Evolutionary conservation across 30 jellyfish, hydroid and myxozoan genomes (phyloP), one percentile per base, ranked within the genome.

Genomic region (Cassiopea andromeda): DNA sequence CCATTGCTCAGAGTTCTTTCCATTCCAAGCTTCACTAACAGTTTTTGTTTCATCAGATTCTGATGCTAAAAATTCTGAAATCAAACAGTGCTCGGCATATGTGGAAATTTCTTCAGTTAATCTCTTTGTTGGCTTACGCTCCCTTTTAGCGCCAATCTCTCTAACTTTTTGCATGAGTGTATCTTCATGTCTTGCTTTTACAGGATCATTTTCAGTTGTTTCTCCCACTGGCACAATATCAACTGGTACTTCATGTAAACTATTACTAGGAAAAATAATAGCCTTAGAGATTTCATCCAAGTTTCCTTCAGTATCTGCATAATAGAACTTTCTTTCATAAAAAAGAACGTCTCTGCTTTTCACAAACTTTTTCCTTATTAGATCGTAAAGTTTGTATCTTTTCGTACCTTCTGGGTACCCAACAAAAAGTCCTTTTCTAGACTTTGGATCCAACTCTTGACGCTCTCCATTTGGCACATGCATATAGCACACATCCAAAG

Each of bases 401-500:
- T 81, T 90, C 47, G 89, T 82, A 69, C 85, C 90, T 48, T 85
- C 87, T 14, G 85, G 90, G 69, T 87, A 87, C 46, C 94, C 94
- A 17, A 76, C 90, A 68, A 87, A 77, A 68, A 87, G 67, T 57
- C 77, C 84, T 87, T 77, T 77, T 43, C 82, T 77, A 12, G 90
- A 76, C 87, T 85, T 85, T 78, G 85, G 84, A 78, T 87, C 94
- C 79, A 87, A 77, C 70, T 77, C 77, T 73, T 57, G 71, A 47
- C 85, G 78, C 58, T 77, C 84, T 45, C 85, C 90, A 87, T 87
- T 85, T 60, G 85, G 94, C n/a, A 78, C 90, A 72, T 76, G 94
- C 79, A 77, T 68, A 75, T 77, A 87, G 59, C 88, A 85, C 54
- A 44, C 93, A 85, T 72, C 93, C 93, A 75, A 85, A 85, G 16